phyloP scores from a whole-genome alignment of 2,888 invertebrate species.

The Apantesis nais region DNA sequence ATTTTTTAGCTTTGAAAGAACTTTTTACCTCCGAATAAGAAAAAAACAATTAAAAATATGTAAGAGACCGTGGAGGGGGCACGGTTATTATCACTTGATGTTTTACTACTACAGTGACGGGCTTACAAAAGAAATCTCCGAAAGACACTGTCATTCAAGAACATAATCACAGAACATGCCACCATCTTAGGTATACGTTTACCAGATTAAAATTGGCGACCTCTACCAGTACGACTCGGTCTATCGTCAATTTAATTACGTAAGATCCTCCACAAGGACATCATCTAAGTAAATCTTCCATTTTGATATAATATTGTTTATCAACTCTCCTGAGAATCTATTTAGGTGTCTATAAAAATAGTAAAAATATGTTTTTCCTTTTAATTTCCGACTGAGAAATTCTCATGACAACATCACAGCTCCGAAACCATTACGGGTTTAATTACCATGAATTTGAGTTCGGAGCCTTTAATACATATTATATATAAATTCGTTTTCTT shows the following conservation, averaged over 20 bases:
- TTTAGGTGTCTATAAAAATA: not conserved
- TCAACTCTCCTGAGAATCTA: not conserved
- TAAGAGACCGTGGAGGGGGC: no score
- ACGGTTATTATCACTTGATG: no score
- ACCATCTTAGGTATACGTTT: no score
- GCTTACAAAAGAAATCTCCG: no score
- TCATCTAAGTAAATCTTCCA: not conserved
- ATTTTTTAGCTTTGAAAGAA: no score
- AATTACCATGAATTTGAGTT: slow-evolving; percentile 15
- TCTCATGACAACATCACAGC: slow-evolving; percentile 5
- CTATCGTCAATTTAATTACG: not conserved
- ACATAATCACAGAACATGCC: no score
- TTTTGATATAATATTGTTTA: not conserved
- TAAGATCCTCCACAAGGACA: not conserved
- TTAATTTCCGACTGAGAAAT: slow-evolving; percentile 5
- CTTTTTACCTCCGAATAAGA: no score
- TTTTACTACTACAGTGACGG: no score
- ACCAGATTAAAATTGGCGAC: not conserved
- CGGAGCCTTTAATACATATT: not conserved
- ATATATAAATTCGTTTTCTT: not conserved
- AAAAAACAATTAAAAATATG: no score
- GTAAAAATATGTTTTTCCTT: slow-evolving; percentile 2
- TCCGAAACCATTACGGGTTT: slow-evolving; percentile 13
- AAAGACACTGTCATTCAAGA: no score
- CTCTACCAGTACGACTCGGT: not conserved